Conservation (phyloP, 2,888 invertebrate genomes). For the Cephus rjabovi region DNA sequence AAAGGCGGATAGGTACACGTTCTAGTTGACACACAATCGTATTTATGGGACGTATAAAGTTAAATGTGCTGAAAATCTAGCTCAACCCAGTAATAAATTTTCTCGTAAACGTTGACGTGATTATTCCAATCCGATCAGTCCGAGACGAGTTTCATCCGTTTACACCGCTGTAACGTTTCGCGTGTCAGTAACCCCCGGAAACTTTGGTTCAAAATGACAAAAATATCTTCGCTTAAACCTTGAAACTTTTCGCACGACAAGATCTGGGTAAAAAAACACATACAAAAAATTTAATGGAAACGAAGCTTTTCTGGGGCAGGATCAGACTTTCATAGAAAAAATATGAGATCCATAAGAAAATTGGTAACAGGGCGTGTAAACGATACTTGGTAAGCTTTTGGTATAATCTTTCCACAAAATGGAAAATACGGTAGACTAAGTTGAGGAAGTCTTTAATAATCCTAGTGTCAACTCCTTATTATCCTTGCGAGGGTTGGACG, state of each 20-base stretch:
- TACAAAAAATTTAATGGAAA: neutral
- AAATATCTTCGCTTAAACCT: neutral
- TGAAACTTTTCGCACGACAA: neutral
- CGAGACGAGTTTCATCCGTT: slow-evolving; percentile 20
- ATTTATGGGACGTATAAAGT: slow-evolving; percentile 37
- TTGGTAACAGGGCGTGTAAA: neutral
- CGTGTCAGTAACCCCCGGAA: slow-evolving; percentile 13
- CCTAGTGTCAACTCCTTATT: slow-evolving; percentile 48
- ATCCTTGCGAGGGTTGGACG: slow-evolving; percentile 37
- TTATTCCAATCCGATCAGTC: slow-evolving; percentile 32
- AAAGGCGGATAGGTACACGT: neutral
- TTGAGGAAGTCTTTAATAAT: slow-evolving; percentile 47
- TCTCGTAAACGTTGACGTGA: slow-evolving; percentile 34
- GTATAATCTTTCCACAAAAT: neutral
- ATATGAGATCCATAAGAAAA: neutral
- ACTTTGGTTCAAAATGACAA: neutral
- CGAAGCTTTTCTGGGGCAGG: neutral
- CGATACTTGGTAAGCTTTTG: neutral
- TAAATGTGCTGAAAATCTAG: slow-evolving; percentile 43
- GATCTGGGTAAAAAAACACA: neutral
- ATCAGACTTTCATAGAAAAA: neutral
- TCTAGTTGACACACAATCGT: slow-evolving; percentile 11
- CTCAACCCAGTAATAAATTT: slow-evolving; percentile 38
- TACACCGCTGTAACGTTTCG: slow-evolving; percentile 30
- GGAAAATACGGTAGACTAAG: neutral